Base-by-base conservation (phyloP, 2,113 vertebrate species). In the Psilopsiagon aymara region DNA sequence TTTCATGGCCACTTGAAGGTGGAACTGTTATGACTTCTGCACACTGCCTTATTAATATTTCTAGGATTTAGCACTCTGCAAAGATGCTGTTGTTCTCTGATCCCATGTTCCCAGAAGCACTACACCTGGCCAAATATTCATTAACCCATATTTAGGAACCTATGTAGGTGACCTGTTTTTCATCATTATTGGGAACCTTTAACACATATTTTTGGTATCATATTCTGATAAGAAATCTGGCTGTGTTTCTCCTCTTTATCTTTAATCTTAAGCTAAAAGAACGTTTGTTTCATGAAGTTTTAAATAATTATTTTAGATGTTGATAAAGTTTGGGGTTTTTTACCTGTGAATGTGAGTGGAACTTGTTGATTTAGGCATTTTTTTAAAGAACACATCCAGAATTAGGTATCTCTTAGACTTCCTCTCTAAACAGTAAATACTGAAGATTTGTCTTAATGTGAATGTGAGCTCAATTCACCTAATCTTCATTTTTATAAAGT, bases 1-100 rank as follows among this genome's bases (percentile, higher is more conserved):
- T 96, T 93, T 93, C 82, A 60, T 64, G 55, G 88, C 51, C 53
- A 59, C 59, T 86, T 89, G 78, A 85, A 46, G 80, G 71, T 67
- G 76, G 59, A 80, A 77, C 64, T 70, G 75, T 86, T 93, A 92
- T 25, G 67, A 77, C 57, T 95, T 90, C 63, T 91, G 41, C 25
- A 37, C 66, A 17, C 37, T 53, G 53, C 70, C 28, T 88, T 43
- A 51, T 92, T 88, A 86, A 49, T 68, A 83, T 85, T 77, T 94
- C 43, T 47, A 51, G 88, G 46, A 71, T 51, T 83, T 73, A 91
- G 59, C 64, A 47, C 47, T 89, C 81, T 69, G 31, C 70, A 85
- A 67, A 91, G 46, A 62, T 59, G 60, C 29, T 88, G 84, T 68
- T 2, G 0, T 64, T 80, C 66, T 69, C 60, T 95, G 85, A 93